Evolutionary conservation across 2,888 invertebrate genomes (phyloP).

Genomic region (Mechanitis mazaeus): DNA sequence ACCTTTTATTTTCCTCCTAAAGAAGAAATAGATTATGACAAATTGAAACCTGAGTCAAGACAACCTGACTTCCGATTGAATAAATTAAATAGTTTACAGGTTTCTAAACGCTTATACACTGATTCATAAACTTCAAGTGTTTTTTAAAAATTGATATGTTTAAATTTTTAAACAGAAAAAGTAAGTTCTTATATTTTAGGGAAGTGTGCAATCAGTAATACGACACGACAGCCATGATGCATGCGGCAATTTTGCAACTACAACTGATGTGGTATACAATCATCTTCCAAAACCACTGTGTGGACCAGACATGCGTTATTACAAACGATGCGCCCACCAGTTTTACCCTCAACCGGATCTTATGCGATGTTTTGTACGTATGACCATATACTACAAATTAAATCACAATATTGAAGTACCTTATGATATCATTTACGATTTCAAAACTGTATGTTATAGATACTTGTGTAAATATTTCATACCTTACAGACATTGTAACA

Average conservation of each 20-base stretch:
- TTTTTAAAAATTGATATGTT: background rate
- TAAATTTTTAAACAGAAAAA: background rate
- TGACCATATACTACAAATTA: background rate
- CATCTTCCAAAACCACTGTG: conserved; percentile 71
- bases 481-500: too few species aligned
- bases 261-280: conserved; percentile 72
- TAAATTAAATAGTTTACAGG: conserved; percentile 56
- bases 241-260: conserved; percentile 70
- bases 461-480: too few species aligned
- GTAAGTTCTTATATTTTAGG: conserved; percentile 43
- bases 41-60: conserved; percentile 54
- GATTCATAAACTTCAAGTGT: background rate
- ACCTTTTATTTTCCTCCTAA: conserved; percentile 59
- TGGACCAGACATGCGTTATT: conserved; percentile 58
- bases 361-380: conserved; percentile 60
- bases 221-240: conserved; percentile 60
- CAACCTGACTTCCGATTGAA: conserved; percentile 57
- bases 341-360: conserved; percentile 63
- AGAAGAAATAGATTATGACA: conserved; percentile 48
- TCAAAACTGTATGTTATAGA: too few species aligned
- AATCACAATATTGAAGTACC: background rate
- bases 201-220: conserved; percentile 53
- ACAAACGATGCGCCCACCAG: conserved; percentile 57
- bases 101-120: conserved; percentile 24
- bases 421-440: too few species aligned